Percentiles rank a stretch among this genome's conserved stretches.
Conservation (phyloP, 2,888 invertebrate species). For the Drosophila fulvimacula region DNA sequence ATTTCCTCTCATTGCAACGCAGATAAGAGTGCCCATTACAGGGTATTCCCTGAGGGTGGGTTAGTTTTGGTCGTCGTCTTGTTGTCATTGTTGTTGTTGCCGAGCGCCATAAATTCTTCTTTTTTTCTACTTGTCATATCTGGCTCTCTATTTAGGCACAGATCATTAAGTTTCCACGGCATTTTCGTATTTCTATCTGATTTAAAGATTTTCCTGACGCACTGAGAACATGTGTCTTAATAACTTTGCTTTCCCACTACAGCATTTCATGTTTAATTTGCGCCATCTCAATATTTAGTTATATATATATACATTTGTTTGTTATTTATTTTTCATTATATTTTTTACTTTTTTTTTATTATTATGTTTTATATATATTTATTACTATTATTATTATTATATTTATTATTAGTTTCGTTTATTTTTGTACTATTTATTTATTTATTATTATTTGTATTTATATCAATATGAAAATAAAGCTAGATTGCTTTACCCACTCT, state of each 20-base stretch:
- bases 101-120: constrained; percentile 67
- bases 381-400: too few species aligned
- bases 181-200: constrained; percentile 58
- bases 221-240: constrained; percentile 57
- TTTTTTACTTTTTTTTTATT: too few species aligned
- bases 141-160: constrained; percentile 72
- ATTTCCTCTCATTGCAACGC: constrained; percentile 58
- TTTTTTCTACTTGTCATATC: constrained; percentile 77
- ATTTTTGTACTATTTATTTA: too few species aligned
- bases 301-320: too few species aligned
- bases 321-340: too few species aligned
- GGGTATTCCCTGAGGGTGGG: constrained; percentile 55
- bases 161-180: constrained; percentile 76
- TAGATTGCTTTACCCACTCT: background rate
- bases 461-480: background rate
- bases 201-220: constrained; percentile 55
- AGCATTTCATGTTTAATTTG: background rate
- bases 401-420: too few species aligned
- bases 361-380: too few species aligned
- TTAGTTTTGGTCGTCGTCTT: constrained; percentile 48
- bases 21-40: constrained; percentile 57
- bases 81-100: constrained; percentile 41
- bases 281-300: too few species aligned
- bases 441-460: too few species aligned
- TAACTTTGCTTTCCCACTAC: background rate